Base-by-base conservation (phyloP, 64 coral and sea anemone species). In the Hydrozoanthus tunicans region DNA sequence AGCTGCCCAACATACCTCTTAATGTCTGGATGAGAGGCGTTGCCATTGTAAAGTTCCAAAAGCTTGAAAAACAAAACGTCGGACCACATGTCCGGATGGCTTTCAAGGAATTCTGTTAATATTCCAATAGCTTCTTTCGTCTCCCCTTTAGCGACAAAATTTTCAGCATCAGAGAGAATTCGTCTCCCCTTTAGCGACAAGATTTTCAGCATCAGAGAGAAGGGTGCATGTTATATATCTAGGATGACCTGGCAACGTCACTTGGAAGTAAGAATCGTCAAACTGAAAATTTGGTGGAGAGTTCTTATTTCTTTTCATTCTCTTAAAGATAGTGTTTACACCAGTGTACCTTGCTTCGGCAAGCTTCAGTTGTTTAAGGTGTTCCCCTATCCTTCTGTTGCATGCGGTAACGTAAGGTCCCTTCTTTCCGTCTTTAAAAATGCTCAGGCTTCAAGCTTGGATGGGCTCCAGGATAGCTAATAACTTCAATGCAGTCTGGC, bases 391-490 rank as follows among this genome's bases (percentile, higher is more conserved):
- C 26, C 94, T 67, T 79, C 91, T 82, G 60, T 96, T 96, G 58
- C 94, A 81, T 10, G 91, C 80, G 58, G 77, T 86, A 15, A 96
- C 94, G 5, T 79, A 92, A 17, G 94, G 94, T 58, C 92, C 75
- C 13, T 78, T 86, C 5, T 58, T 79, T 69, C 82, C 86, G 63
- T 90, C 86, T 14, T 7, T 65, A 20, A 56, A 96, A 96, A 43
- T 93, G 69, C 53, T 93, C 94, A 7, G 10, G 55, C 12, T 79
- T 93, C 3, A 96, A 72, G 26, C 81, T 93, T 56, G 73, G 86
- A 58, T 96, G 91, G n/a, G 94, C 91, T 8, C 91, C 94, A 64
- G 91, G 94, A 60, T 96, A 96, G 60, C 94, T 96, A 0, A 90
- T 86, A 66, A 96, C 93, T 55, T 96, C 94, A 9, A 96, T 88